Evolutionary conservation across 1,140 invertebrate species (phyloP), one percentile per base, ranked within the genome.

Genomic region (Cecropterus lyciades): DNA sequence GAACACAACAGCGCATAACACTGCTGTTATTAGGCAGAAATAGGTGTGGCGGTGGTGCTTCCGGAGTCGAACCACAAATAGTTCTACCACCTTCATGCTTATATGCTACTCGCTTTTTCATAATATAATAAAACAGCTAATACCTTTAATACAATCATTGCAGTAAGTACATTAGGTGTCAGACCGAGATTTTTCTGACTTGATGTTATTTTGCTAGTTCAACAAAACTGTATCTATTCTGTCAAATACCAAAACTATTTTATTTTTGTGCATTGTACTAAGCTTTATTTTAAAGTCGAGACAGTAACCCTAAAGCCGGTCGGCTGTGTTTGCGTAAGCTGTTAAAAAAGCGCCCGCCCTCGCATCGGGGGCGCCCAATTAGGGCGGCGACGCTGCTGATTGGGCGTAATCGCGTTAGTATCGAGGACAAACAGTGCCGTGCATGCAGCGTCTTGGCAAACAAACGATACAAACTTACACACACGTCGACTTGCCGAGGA

Each of bases 361-460:
- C 81, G 72, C 75, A 73, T 76, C 68, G 84, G 80, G 79, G 68
- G 79, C 79, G 80, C 75, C 86, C 84, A 89, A 91, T 89, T 91
- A 89, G 80, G 85, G 84, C 77, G 88, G 83, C 87, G 80, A 84
- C 84, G 79, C 76, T 78, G 80, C 85, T 91, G 89, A 91, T 91
- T 91, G 89, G 89, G 65, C 77, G 84, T 91, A 91, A 91, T 91
- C 89, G 75, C 20, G 85, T 91, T 91, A 91, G 85, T 80, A 88
- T 87, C 80, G 87, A 80, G 75, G 77, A 79, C 84, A 89, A 85
- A 85, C 83, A 82, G 59, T 52, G 56, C 52, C 55, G 57, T n/a
- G n/a, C n/a, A n/a, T 67, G 59, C 17, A 40, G 37, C 63, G 62
- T 63, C 63, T 66, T 52, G 27, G 45, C 52, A 68, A 59, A 64